A percentile compares a stretch with the other conserved stretches of the same genome.
Evolutionary conservation across 1,140 invertebrate species (phyloP).

Genomic region (Eupeodes corollae): DNA sequence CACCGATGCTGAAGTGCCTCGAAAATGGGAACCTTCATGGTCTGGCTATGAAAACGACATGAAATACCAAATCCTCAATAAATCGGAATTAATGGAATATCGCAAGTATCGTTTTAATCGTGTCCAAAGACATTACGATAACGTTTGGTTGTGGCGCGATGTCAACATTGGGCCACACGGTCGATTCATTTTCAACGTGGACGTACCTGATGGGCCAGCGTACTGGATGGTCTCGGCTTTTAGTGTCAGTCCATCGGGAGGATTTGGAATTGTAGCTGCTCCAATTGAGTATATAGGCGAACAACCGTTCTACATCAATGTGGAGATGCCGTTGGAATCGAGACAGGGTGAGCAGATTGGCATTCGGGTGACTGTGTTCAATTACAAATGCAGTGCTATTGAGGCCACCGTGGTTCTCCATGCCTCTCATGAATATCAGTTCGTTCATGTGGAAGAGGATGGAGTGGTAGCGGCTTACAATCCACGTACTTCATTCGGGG

Average conservation of each 20-base stretch:
- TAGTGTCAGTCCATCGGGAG: conserved; percentile 71
- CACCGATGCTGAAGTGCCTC: conserved; percentile 66
- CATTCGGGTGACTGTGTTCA: conserved; percentile 84
- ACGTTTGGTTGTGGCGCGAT: conserved; percentile 89
- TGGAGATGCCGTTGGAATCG: conserved; percentile 77
- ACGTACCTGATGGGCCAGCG: conserved; percentile 74
- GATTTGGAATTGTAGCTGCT: conserved; percentile 72
- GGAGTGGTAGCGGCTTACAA: conserved; percentile 75
- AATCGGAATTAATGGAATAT: conserved; percentile 56
- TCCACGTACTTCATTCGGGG: conserved; percentile 76
- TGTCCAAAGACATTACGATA: conserved; percentile 80
- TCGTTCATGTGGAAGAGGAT: conserved; percentile 85
- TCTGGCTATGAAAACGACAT: conserved; percentile 66
- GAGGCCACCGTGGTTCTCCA: conserved; percentile 76
- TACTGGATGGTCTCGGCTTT: conserved; percentile 90
- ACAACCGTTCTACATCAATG: conserved; percentile 86
- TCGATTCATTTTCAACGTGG: conserved; percentile 70
- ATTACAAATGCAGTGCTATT: conserved; percentile 74
- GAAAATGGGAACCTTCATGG: conserved; percentile 60
- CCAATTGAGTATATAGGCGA: conserved; percentile 77
- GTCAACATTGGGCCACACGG: conserved; percentile 87
- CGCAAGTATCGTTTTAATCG: conserved; percentile 75
- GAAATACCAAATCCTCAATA: conserved; percentile 56
- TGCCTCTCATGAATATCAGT: conserved; percentile 80
- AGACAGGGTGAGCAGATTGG: conserved; percentile 90